A percentile compares a stretch with the other conserved stretches of the same genome.
Conservation (phyloP, 2,113 vertebrate genomes). For the Arizona elegans region DNA sequence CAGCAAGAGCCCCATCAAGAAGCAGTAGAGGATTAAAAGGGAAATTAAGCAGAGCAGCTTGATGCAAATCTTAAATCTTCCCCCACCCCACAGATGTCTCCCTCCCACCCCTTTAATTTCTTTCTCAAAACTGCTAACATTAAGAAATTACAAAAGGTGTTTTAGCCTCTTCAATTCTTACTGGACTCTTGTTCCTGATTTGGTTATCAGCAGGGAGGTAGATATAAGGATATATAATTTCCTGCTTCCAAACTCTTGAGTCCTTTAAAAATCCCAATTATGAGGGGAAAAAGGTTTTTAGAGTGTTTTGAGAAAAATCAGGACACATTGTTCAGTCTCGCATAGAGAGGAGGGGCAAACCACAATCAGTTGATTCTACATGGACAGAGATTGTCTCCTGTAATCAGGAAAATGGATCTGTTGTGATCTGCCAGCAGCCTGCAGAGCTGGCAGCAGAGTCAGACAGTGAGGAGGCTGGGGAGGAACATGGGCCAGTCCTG, state of each 20-base stretch:
- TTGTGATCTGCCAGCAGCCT: too few species aligned
- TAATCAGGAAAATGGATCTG: not conserved
- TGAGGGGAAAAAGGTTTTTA: not conserved
- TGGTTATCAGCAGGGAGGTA: accelerated
- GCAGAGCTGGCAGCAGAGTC: too few species aligned
- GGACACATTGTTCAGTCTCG: not conserved
- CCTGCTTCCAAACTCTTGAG: accelerated
- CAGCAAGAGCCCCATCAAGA: accelerated
- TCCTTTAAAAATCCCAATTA: not conserved
- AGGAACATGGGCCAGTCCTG: too few species aligned
- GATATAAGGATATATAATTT: not conserved
- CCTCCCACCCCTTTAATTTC: not conserved
- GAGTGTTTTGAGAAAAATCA: not conserved
- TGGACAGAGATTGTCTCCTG: not conserved
- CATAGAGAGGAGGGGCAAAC: not conserved
- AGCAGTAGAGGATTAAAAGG: not conserved
- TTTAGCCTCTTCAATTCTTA: not conserved
- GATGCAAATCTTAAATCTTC: not conserved
- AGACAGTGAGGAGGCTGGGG: too few species aligned
- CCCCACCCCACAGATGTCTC: not conserved
- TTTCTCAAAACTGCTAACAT: not conserved
- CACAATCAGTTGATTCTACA: not conserved
- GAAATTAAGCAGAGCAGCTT: not conserved
- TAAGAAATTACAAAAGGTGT: not conserved
- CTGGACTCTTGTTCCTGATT: accelerated